Base-by-base conservation (phyloP, 1,140 invertebrate genomes). In the Caenorhabditis brenneri region DNA sequence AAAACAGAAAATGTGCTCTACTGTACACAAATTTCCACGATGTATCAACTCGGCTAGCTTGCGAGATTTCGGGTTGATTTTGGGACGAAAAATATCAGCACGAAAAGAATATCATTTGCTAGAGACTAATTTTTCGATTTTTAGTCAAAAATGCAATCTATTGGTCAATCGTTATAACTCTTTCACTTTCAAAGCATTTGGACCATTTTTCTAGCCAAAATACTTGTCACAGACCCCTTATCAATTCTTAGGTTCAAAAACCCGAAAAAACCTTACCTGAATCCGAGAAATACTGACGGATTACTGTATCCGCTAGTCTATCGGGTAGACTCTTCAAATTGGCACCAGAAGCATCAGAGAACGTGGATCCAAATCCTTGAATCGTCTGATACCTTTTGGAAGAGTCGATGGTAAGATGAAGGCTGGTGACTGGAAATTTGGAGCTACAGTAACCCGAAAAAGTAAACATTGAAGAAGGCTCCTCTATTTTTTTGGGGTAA, bases 291-390 rank as follows among this genome's bases (percentile, higher is more conserved):
- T 82, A 82, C 60, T 82, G 81, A 53, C 22, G 22, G 22, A 82
- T 53, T 24, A 82, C 19, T 10, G 39, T 33, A 46, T 69, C 60
- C 24, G 39, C 24, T 22, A 78, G 15, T n/a, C 16, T 16, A 6
- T 65, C 29, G 19, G 69, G 69, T 0, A 84, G 36, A 39, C 36
- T 33, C 22, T 49, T 79, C 2, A 84, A 16, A 48, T 84, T 84
- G 7, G 46, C 46, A 19, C 82, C 82, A 33, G 82, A 42, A 27
- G 69, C 78, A 31, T 84, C 82, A 12, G 82, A 82, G 27, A 84
- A 79, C 24, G 82, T 65, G 24, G 48, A 79, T 1, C 82, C 82
- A n/a, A 84, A 84, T 31, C 82, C 82, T 27, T 58, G 42, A 51
- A 84, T 79, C 33, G 36, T 55, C 31, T 84, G 82, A 24, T 46